Percentiles rank a stretch among this genome's conserved stretches.
Evolutionary conservation across 2,888 invertebrate genomes (phyloP).

Genomic region (Muscina levida): DNA sequence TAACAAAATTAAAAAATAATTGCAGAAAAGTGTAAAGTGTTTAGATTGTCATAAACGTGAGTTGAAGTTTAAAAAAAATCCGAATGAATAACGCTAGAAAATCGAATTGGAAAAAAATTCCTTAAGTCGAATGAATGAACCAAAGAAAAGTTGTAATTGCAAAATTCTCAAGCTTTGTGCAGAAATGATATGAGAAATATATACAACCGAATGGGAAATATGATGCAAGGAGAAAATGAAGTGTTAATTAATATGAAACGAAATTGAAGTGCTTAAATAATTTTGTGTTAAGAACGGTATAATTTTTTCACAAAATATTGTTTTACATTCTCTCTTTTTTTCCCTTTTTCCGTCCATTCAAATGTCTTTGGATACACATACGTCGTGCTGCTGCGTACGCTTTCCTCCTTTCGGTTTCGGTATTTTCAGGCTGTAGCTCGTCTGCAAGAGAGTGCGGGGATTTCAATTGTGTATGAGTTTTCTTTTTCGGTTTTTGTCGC

Average conservation of each 20-base stretch:
- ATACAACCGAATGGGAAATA: not conserved
- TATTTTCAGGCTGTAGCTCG: constrained; percentile 1
- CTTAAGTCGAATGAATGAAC: not conserved
- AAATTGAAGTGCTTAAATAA: no score
- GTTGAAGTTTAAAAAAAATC: constrained; percentile 13
- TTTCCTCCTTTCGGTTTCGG: constrained; percentile 27
- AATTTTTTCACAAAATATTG: not conserved
- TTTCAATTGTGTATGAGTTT: not conserved
- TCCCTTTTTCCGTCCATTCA: constrained; percentile 16
- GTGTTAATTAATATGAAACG: not conserved
- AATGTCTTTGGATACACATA: constrained; percentile 36
- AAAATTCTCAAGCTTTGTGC: constrained; percentile 13
- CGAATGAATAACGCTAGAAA: not conserved
- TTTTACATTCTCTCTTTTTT: not conserved
- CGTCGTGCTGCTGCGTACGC: not conserved
- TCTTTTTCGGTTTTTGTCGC: not conserved
- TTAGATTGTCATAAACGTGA: constrained; percentile 37
- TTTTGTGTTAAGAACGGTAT: not conserved
- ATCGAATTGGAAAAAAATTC: not conserved
- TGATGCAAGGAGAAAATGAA: not conserved
- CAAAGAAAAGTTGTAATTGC: constrained; percentile 2
- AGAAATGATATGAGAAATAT: constrained; percentile 4
- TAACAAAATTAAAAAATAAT: constrained; percentile 25
- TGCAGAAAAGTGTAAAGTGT: constrained; percentile 19
- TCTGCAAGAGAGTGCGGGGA: not conserved